Conservation (phyloP, 2,797 vertebrate species). For the Tympanoctomys barrerae region DNA sequence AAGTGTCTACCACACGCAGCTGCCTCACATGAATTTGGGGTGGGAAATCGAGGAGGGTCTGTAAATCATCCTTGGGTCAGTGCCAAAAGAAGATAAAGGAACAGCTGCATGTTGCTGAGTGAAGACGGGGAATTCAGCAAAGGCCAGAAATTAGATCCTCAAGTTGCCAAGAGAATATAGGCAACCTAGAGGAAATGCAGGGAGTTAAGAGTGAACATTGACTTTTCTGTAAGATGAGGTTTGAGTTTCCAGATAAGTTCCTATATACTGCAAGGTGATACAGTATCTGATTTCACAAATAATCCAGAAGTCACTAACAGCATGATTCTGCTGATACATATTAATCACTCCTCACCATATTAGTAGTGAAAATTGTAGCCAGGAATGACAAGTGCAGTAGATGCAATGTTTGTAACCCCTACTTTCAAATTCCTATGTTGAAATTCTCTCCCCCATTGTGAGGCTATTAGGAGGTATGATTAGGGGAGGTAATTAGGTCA, state of each 20-base stretch:
- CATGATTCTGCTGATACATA: not conserved
- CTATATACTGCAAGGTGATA: not conserved
- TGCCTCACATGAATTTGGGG: conserved; percentile 71
- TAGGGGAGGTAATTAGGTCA: not conserved
- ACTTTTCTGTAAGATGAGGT: not conserved
- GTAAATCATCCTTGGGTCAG: not conserved
- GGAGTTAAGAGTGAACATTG: not conserved
- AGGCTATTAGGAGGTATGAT: not conserved
- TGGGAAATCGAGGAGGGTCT: conserved; percentile 64
- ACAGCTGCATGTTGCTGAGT: conserved; percentile 72
- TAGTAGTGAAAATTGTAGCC: not conserved
- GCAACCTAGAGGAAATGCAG: not conserved
- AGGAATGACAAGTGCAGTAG: not conserved
- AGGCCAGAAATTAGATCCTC: conserved; percentile 56
- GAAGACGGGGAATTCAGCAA: conserved; percentile 46
- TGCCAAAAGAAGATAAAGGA: conserved; percentile 77
- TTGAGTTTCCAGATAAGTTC: conserved; percentile 14
- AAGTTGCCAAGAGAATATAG: conserved; percentile 37
- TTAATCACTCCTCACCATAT: not conserved
- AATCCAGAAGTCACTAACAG: not conserved
- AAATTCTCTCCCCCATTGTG: not conserved
- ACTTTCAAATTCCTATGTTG: not conserved
- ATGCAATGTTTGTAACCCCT: not conserved
- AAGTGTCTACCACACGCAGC: conserved; percentile 57
- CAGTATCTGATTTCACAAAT: not conserved